Percentiles rank a stretch among this genome's conserved stretches.
These are phyloP conservation scores for Clarias batrachus DNA, from an alignment of 2,113 vertebrate genomes.

Conservation along the genomic window DNA sequence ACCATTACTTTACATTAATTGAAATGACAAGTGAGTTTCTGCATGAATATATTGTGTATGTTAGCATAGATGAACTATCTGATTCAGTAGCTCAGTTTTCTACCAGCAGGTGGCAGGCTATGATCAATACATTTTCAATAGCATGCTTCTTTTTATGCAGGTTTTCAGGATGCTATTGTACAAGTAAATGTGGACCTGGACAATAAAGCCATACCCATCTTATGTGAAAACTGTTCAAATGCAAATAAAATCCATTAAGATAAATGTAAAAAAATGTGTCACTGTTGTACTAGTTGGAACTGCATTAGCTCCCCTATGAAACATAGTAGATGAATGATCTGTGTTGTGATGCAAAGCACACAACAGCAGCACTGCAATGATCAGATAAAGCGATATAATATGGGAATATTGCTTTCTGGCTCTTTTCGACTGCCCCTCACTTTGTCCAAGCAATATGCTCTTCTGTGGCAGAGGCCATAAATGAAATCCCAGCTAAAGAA, in stretches of 20 bases:
- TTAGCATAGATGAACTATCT: background rate
- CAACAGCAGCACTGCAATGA: background rate
- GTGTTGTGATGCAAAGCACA: background rate
- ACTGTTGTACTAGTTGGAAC: background rate
- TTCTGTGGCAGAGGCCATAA: background rate
- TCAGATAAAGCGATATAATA: background rate
- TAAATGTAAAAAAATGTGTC: background rate
- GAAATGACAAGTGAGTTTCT: background rate
- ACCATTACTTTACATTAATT: background rate
- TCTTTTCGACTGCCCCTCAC: background rate
- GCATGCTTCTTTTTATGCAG: background rate
- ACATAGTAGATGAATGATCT: background rate
- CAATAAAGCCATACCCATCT: background rate
- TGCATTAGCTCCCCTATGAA: background rate
- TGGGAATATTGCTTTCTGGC: background rate
- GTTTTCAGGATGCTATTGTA: background rate
- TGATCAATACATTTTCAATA: constrained; percentile 2
- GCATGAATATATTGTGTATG: background rate
- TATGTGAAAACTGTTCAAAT: background rate
- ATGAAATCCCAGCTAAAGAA: constrained; percentile 30
- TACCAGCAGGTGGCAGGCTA: constrained; percentile 46
- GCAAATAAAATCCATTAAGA: background rate
- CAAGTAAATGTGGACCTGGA: background rate
- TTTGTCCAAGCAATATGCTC: constrained; percentile 6
- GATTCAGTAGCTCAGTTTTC: background rate